phyloP scores from a whole-genome alignment of 2,888 invertebrate genomes.

The Macropis europaea region DNA sequence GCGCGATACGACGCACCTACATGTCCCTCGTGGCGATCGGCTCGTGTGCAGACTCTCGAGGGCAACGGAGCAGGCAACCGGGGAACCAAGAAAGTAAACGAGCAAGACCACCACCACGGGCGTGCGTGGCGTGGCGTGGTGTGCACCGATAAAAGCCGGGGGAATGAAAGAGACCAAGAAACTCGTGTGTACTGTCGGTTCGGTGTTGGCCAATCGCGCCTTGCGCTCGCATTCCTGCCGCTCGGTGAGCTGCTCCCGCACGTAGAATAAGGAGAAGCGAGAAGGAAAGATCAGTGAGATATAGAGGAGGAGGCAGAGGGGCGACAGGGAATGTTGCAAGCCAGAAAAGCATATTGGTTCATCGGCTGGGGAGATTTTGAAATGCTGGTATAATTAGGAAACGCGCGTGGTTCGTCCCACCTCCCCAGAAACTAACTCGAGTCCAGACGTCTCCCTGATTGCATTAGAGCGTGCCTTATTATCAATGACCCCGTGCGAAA shows the following conservation, averaged over 20 bases:
- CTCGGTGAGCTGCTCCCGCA: slow-evolving; percentile 62
- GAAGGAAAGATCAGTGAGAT: slow-evolving; percentile 52
- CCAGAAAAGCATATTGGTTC: slow-evolving; percentile 78
- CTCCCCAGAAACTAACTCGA: slow-evolving; percentile 20
- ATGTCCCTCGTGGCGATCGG: slow-evolving; percentile 2
- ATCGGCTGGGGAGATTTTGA: slow-evolving; percentile 77
- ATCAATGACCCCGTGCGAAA: not conserved
- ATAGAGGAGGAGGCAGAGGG: slow-evolving; percentile 23
- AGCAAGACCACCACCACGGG: not conserved
- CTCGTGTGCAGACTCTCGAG: not conserved
- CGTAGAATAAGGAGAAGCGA: slow-evolving; percentile 59
- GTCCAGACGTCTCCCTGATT: slow-evolving; percentile 21
- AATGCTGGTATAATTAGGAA: slow-evolving; percentile 77
- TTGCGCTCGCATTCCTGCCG: slow-evolving; percentile 76
- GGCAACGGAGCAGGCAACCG: slow-evolving; percentile 3
- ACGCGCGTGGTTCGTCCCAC: slow-evolving; percentile 67
- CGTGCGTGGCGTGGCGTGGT: not conserved
- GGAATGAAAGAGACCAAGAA: slow-evolving; percentile 36
- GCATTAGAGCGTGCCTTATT: slow-evolving; percentile 8
- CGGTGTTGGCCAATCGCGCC: slow-evolving; percentile 73
- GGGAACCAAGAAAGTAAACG: not conserved
- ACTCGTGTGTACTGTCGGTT: slow-evolving; percentile 41
- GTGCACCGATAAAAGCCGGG: slow-evolving; percentile 20
- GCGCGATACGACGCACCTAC: slow-evolving; percentile 55
- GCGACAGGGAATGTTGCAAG: slow-evolving; percentile 70